Percentiles rank a stretch among this genome's conserved stretches.
Evolutionary conservation across 35 echinoderm and acorn worm genomes (phyloP).

Genomic region (Apostichopus japonicus): DNA sequence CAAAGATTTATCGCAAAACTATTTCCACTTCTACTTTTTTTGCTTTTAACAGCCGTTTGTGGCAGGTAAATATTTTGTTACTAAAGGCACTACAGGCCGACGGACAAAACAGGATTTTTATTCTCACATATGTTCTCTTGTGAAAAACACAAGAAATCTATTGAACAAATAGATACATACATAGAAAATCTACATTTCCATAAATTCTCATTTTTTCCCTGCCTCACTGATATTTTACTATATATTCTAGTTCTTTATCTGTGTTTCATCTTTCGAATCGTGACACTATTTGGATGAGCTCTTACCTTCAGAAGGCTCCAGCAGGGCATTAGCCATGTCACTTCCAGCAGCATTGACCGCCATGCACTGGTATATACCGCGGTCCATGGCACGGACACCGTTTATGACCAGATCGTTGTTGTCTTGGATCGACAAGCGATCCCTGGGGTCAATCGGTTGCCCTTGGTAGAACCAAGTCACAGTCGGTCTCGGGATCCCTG

Average conservation of each 20-base stretch:
- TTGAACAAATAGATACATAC: no score
- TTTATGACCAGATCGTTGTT: slow-evolving; percentile 47
- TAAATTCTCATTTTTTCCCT: no score
- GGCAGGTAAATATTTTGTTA: not conserved
- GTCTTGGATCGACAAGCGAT: slow-evolving; percentile 28
- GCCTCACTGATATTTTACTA: no score
- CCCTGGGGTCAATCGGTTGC: not conserved
- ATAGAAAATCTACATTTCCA: no score
- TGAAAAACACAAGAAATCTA: no score
- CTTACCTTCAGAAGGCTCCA: slow-evolving; percentile 43
- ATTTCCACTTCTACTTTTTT: no score
- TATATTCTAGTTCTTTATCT: no score
- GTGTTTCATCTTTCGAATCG: no score
- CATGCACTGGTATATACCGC: slow-evolving; percentile 52
- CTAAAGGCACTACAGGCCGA: not conserved
- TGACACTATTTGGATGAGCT: not conserved
- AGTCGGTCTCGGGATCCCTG: slow-evolving; percentile 7
- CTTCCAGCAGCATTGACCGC: slow-evolving; percentile 39
- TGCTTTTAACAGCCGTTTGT: not conserved
- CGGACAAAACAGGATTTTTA: no score
- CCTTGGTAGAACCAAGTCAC: slow-evolving; percentile 30
- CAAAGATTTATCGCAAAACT: no score
- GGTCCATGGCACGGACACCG: slow-evolving; percentile 5
- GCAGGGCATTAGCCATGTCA: slow-evolving; percentile 34
- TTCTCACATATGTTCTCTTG: no score